Conservation (phyloP, 2,113 vertebrate genomes). For the Tetrao urogallus region DNA sequence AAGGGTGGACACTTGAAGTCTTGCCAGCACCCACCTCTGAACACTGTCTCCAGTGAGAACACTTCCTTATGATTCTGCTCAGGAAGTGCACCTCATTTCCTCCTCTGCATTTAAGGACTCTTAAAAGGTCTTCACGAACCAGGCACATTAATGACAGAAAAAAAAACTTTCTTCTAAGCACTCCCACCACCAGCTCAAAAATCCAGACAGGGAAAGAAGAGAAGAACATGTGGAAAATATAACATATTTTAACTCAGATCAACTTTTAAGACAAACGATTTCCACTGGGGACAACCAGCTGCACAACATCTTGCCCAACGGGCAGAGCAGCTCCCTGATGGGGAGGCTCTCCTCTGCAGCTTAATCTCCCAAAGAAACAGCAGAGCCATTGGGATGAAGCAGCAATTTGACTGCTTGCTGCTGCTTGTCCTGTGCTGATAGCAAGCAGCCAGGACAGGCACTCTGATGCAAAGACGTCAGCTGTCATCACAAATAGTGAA, state of each 20-base stretch:
- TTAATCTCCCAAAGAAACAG: neutral
- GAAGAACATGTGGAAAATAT: neutral
- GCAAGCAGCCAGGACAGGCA: neutral
- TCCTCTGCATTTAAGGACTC: conserved; percentile 1
- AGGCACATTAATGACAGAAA: neutral
- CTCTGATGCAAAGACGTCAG: conserved; percentile 3
- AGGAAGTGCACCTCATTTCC: neutral
- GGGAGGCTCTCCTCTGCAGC: neutral
- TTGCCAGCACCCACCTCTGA: conserved; percentile 55
- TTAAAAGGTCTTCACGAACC: conserved; percentile 1
- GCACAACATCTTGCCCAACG: neutral
- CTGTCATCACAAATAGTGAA: neutral
- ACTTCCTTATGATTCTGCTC: conserved; percentile 57
- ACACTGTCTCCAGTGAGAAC: conserved; percentile 56
- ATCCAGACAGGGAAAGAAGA: neutral
- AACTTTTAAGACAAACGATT: conserved; percentile 15
- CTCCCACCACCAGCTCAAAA: neutral
- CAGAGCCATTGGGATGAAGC: conserved; percentile 4
- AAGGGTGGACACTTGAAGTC: conserved; percentile 62
- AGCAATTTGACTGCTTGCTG: neutral
- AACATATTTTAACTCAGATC: neutral
- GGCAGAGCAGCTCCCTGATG: neutral
- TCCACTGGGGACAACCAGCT: neutral
- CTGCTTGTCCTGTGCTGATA: conserved; percentile 4
- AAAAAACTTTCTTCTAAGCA: neutral